Percentiles rank a stretch among this genome's conserved stretches.
phyloP scores from a whole-genome alignment of 2,888 invertebrate genomes.

The Bimastos eiseni region DNA sequence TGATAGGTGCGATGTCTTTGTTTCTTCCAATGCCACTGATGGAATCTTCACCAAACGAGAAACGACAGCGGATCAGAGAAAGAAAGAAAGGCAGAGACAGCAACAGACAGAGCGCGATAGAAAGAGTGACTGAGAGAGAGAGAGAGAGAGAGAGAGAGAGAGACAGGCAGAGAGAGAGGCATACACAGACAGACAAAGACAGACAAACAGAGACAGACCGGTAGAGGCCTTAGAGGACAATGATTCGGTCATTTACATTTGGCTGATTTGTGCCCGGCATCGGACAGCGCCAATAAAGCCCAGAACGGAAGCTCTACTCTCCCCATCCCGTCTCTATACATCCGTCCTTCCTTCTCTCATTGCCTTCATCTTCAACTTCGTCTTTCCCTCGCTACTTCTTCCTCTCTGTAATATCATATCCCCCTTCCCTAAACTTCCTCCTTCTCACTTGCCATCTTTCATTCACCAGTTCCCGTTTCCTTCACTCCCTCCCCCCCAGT shows the following conservation, averaged over 20 bases:
- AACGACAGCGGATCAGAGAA: background rate
- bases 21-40: background rate
- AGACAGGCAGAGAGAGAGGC: background rate
- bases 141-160: background rate
- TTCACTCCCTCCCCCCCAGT: background rate
- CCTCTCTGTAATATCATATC: background rate
- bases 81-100: background rate
- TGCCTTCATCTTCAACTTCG: too few relatives aligned
- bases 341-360: too few relatives aligned
- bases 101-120: background rate
- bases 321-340: background rate
- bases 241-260: background rate
- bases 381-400: too few relatives aligned
- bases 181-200: too few relatives aligned
- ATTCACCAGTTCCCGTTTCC: background rate
- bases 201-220: background rate
- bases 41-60: background rate
- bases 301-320: background rate
- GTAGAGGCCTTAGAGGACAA: background rate
- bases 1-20: background rate
- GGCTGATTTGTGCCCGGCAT: background rate
- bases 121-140: background rate
- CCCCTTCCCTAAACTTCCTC: background rate
- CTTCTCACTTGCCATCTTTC: background rate
- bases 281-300: background rate